A percentile compares a stretch with the other conserved stretches of the same genome.
Evolutionary conservation across 2,113 vertebrate species (phyloP).

Genomic region (Nanorana parkeri): DNA sequence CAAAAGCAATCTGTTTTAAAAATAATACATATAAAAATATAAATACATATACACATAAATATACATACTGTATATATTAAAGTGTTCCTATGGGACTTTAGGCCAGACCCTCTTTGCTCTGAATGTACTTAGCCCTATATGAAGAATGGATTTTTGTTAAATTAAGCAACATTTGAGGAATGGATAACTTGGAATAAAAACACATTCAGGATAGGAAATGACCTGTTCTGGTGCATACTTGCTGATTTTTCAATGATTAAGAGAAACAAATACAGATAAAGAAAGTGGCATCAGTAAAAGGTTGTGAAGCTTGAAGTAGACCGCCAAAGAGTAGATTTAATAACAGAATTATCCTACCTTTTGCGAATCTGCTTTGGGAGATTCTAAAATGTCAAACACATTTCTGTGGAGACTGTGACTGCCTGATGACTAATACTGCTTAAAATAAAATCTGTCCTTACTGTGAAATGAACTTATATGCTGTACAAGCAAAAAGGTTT

Average conservation of each 20-base stretch:
- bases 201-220: no score
- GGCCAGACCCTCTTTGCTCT: no score
- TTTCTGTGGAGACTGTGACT: constrained; percentile 5
- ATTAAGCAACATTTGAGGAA: no score
- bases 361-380: constrained; percentile 31
- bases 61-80: no score
- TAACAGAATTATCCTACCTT: not conserved
- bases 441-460: constrained; percentile 17
- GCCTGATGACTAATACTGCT: constrained; percentile 4
- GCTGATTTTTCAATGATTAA: not conserved
- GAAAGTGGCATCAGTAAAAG: constrained; percentile 5
- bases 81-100: no score
- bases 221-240: no score
- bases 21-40: no score
- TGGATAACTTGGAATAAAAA: no score
- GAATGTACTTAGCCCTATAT: no score
- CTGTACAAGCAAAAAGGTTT: constrained; percentile 3
- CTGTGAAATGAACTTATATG: not conserved
- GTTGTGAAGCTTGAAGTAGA: constrained; percentile 1
- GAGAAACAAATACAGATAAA: not conserved
- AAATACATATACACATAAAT: no score
- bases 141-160: no score
- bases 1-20: no score
- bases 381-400: constrained; percentile 34
- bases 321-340: not conserved